Evolutionary conservation across 2,113 vertebrate genomes (phyloP).

Genomic region (Hylia prasina): DNA sequence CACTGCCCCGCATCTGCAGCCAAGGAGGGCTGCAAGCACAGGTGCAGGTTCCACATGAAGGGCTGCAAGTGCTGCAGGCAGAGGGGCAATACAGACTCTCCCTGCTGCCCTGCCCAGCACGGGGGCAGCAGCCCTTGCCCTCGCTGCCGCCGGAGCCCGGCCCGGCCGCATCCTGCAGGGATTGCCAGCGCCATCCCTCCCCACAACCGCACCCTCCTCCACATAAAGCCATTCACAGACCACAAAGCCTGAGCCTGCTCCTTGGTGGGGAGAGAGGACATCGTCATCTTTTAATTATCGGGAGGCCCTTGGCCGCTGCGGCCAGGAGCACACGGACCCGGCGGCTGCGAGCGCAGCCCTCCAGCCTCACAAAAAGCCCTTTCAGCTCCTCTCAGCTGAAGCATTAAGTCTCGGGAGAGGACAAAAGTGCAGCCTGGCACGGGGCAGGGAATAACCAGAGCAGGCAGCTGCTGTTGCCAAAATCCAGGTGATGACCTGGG

Average conservation of each 20-base stretch:
- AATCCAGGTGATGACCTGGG: not conserved
- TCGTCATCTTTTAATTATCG: conserved; percentile 48
- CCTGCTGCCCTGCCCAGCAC: not conserved
- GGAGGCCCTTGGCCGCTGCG: not conserved
- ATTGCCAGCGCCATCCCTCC: not conserved
- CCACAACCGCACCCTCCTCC: conserved; percentile 42
- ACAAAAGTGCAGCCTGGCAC: not conserved
- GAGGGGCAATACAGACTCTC: fast-evolving
- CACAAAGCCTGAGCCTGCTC: conserved; percentile 27
- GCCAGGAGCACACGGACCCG: not conserved
- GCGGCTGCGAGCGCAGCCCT: not conserved
- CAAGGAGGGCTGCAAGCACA: not conserved
- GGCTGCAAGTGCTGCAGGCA: fast-evolving
- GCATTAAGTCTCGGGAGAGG: not conserved
- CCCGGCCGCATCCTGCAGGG: not conserved
- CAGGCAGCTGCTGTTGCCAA: not conserved
- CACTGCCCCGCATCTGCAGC: not conserved
- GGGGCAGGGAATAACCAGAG: not conserved
- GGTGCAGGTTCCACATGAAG: fast-evolving
- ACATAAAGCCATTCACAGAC: conserved; percentile 14
- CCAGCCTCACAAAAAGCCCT: conserved; percentile 17
- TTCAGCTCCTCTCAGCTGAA: not conserved
- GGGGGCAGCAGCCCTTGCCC: not conserved
- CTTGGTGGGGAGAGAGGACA: conserved; percentile 24
- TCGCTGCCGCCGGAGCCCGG: not conserved